Evolutionary conservation across 2,113 vertebrate species (phyloP).

Genomic region (Clarias magur): DNA sequence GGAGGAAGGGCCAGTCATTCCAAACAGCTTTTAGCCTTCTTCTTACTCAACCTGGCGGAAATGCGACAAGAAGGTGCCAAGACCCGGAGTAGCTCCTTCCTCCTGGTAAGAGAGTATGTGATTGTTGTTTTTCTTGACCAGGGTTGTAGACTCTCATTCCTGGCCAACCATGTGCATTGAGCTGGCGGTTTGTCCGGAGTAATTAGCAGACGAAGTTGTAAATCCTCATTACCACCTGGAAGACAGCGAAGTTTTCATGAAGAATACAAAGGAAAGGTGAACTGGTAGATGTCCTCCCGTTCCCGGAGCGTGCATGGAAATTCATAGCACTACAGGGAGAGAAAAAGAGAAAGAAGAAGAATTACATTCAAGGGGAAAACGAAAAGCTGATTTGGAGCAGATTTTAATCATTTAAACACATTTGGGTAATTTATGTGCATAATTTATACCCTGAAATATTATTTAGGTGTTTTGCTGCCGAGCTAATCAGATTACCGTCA

Average conservation of each 20-base stretch:
- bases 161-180: conserved; percentile 56
- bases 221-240: conserved; percentile 57
- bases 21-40: conserved; percentile 12
- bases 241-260: conserved; percentile 57
- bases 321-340: conserved; percentile 21
- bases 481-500: conserved; percentile 16
- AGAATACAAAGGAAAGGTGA: conserved; percentile 49
- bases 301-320: conserved; percentile 47
- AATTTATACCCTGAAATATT: conserved; percentile 9
- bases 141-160: conserved; percentile 16
- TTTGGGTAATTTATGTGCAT: conserved; percentile 20
- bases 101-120: background rate
- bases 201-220: conserved; percentile 58
- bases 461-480: conserved; percentile 6
- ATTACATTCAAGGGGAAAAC: background rate
- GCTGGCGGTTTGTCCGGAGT: conserved; percentile 47
- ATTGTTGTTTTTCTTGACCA: background rate
- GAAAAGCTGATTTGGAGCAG: background rate
- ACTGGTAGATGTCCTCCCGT: conserved; percentile 39
- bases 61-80: background rate
- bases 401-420: conserved; percentile 10
- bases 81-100: background rate
- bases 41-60: background rate
- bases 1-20: conserved; percentile 23
- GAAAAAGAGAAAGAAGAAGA: background rate